phyloP scores from a whole-genome alignment of 2,797 vertebrate species.

The Sternotherus odoratus region DNA sequence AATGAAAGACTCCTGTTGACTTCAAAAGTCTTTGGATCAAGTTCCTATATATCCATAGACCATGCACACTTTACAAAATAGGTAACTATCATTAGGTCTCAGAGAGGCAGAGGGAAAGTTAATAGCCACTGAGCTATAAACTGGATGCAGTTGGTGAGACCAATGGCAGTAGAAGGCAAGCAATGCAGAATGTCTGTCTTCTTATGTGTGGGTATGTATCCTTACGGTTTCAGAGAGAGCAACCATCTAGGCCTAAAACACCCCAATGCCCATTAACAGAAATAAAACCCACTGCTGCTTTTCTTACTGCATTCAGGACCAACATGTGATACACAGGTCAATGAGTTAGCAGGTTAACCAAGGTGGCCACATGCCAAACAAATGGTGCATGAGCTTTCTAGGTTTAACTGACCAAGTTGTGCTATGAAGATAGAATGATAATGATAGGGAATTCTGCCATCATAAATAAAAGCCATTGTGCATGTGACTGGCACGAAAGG shows the following conservation, averaged over 20 bases:
- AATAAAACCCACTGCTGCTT: not conserved
- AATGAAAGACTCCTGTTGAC: not conserved
- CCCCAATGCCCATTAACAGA: not conserved
- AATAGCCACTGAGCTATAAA: accelerated
- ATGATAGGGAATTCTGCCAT: not conserved
- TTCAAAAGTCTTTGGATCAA: not conserved
- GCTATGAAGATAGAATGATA: not conserved
- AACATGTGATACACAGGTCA: not conserved
- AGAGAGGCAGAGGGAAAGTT: not conserved
- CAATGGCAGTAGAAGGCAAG: not conserved
- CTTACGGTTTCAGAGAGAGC: not conserved
- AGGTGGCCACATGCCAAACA: not conserved
- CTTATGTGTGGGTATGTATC: accelerated
- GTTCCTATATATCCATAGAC: accelerated
- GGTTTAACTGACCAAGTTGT: not conserved
- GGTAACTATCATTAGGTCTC: not conserved
- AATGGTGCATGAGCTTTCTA: not conserved
- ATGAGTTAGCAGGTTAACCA: not conserved
- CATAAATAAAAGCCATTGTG: accelerated
- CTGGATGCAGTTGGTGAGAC: accelerated
- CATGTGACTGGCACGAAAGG: not conserved
- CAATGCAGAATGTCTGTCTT: not conserved
- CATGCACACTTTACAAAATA: not conserved
- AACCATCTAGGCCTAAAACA: not conserved
- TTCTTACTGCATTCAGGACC: not conserved